A percentile compares a stretch with the other conserved stretches of the same genome.
phyloP scores from a whole-genome alignment of 2,888 invertebrate genomes.

The Serrognathus titanus region DNA sequence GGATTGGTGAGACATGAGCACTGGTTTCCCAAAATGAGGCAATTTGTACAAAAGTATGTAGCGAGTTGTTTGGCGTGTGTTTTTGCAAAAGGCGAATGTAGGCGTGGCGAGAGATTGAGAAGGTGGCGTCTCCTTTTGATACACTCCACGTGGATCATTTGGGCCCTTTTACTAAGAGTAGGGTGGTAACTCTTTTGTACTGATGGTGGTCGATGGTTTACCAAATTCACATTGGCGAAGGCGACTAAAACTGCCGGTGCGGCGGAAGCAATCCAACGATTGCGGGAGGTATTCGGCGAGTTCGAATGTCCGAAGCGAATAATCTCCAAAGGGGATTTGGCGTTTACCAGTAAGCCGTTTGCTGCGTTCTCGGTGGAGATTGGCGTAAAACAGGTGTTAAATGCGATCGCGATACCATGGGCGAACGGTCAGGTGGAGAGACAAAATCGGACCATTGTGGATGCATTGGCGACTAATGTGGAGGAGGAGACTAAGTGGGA shows the following conservation, averaged over 20 bases:
- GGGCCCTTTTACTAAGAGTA: conserved; percentile 22
- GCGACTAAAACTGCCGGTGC: too few relatives aligned
- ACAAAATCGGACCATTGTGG: conserved; percentile 31
- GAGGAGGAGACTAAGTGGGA: conserved; percentile 32
- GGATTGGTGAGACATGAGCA: conserved; percentile 31
- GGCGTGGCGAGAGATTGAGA: conserved; percentile 27
- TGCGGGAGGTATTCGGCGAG: too few relatives aligned
- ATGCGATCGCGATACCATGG: conserved; percentile 24
- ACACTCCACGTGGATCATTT: conserved; percentile 3
- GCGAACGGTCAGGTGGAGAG: conserved; percentile 27
- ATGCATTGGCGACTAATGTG: conserved; percentile 27
- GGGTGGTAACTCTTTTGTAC: conserved; percentile 18
- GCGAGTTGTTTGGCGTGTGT: conserved; percentile 40
- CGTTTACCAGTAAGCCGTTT: too few relatives aligned
- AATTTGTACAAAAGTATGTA: conserved; percentile 43
- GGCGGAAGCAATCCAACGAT: too few relatives aligned
- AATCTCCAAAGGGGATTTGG: too few relatives aligned
- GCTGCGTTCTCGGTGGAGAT: too few relatives aligned
- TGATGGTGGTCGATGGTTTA: conserved; percentile 26
- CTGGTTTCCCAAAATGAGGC: conserved; percentile 44
- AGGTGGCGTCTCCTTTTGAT: conserved; percentile 19
- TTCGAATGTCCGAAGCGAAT: too few relatives aligned
- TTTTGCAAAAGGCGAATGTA: conserved; percentile 6
- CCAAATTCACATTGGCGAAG: conserved; percentile 19
- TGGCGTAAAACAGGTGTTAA: not conserved